Percentiles rank a stretch among this genome's conserved stretches.
These are phyloP conservation scores for Boulengeromyrus knoepffleri DNA, from an alignment of 2,113 vertebrate genomes.

Conservation along the genomic window DNA sequence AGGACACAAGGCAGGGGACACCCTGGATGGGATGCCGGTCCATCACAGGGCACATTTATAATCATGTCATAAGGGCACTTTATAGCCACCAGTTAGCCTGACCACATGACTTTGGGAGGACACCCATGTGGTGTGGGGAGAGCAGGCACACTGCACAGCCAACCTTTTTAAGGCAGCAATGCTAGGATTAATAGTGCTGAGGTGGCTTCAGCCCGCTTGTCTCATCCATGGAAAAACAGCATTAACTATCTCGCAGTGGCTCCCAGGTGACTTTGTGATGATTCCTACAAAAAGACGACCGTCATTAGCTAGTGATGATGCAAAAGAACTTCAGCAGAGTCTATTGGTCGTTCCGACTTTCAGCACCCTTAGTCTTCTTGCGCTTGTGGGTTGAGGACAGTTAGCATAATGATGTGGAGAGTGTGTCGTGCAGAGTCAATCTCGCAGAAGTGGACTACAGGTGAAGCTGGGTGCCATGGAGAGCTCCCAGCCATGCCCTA, in stretches of 20 bases:
- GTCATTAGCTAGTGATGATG: background rate
- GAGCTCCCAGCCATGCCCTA: background rate
- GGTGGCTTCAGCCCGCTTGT: background rate
- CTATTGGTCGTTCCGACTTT: background rate
- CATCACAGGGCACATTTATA: background rate
- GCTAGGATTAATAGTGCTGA: background rate
- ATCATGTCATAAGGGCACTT: background rate
- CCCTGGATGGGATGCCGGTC: background rate
- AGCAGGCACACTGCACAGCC: background rate
- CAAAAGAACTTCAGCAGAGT: background rate
- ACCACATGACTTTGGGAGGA: background rate
- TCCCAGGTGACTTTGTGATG: background rate
- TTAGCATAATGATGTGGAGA: background rate
- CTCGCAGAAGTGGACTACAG: background rate
- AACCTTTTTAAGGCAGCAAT: background rate
- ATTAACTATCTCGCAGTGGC: background rate
- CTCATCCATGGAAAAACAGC: background rate
- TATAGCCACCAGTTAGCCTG: background rate
- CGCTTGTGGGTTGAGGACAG: background rate
- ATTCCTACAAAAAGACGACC: background rate
- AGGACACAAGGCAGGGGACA: no score
- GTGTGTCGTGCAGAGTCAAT: background rate
- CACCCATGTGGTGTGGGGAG: background rate
- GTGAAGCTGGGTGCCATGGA: background rate
- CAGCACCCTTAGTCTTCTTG: background rate